Base-by-base conservation (phyloP, 2,113 vertebrate species). In the Physeter macrocephalus region DNA sequence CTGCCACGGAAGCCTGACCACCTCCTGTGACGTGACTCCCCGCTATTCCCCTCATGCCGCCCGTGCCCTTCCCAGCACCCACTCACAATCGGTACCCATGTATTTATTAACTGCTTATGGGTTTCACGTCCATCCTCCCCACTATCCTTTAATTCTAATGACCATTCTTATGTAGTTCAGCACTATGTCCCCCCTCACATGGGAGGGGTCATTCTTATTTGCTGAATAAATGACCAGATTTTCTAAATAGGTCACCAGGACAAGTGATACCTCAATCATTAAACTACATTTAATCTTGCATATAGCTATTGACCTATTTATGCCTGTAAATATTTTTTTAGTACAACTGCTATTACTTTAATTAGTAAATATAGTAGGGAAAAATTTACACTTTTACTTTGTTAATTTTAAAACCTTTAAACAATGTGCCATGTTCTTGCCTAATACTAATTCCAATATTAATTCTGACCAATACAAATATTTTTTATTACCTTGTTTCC, bases 341-440 rank as follows among this genome's bases (percentile, higher is more conserved):
- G 27, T 34, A 71, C 6, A 93, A 78, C 20, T 49, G 31, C 18
- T 54, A 69, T 39, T 59, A 81, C 20, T 93, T 93, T 71, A 83
- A 95, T 64, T 54, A 82, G 52, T 59, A 62, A 96, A 64, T 49
- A 90, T 0, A n/a, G 59, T 0, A 87, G 52, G 25, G 18, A 15
- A 49, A 74, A 21, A 49, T 78, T 61, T 61, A 57, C 1, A 41
- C 11, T 90, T 94, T 41, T 57, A 85, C 36, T 81, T 25, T 39
- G 54, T 10, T 77, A 90, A 52, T 31, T 91, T 78, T 83, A 72
- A 94, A 90, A 62, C 8, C 20, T 94, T 96, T 90, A 67, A 90
- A 41, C 59, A 71, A 64, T 27, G 59, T 75, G 69, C 27, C 34
- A 39, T 36, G 27, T 80, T 91, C 86, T 88, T 96, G 46, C 12